Percentiles rank a stretch among this genome's conserved stretches.
Evolutionary conservation across 1,140 invertebrate species (phyloP).

Genomic region (Diorhabda sublineata): DNA sequence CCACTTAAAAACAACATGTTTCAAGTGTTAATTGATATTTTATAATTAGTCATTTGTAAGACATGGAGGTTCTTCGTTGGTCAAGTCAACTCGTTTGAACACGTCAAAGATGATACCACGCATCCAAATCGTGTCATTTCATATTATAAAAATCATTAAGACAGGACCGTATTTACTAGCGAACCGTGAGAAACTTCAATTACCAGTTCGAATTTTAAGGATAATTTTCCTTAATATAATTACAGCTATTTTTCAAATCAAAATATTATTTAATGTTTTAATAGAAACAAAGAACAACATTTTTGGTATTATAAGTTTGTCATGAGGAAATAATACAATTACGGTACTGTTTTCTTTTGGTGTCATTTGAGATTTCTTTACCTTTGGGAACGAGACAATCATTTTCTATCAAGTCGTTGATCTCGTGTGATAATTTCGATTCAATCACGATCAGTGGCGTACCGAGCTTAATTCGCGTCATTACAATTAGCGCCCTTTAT

Average conservation of each 20-base stretch:
- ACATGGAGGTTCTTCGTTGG: neutral
- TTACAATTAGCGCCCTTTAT: no score
- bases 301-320: neutral
- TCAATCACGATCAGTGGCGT: conserved; percentile 11
- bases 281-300: neutral
- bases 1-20: conserved; percentile 20
- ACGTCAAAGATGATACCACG: conserved; percentile 11
- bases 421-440: conserved; percentile 15
- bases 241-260: neutral
- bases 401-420: conserved; percentile 10
- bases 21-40: conserved; percentile 24
- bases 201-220: neutral
- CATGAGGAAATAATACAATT: neutral
- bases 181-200: neutral
- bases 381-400: conserved; percentile 2
- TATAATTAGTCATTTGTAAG: conserved; percentile 19
- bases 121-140: conserved; percentile 19
- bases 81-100: conserved; percentile 9
- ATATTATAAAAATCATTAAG: neutral
- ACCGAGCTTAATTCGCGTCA: neutral
- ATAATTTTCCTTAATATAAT: neutral
- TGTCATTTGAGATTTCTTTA: conserved; percentile 8
- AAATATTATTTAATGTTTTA: neutral
- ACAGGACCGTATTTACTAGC: neutral
- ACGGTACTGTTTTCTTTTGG: neutral